Percentiles rank a stretch among this genome's conserved stretches.
These are phyloP conservation scores for Drosophila quinaria DNA, from an alignment of 2,888 invertebrate genomes.

Conservation along the genomic window DNA sequence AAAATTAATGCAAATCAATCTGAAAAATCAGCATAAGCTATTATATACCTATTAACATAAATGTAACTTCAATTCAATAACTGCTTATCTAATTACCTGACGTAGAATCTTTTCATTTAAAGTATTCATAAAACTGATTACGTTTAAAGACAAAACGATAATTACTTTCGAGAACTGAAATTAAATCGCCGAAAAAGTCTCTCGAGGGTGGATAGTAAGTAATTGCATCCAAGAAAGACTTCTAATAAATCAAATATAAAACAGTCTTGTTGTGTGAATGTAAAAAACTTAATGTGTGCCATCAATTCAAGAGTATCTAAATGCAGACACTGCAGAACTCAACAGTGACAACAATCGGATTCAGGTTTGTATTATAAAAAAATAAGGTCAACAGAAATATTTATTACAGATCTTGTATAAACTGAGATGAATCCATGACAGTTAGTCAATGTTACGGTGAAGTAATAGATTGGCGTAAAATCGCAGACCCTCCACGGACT, in stretches of 20 bases:
- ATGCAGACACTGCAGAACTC: background rate
- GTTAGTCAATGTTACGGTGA: constrained; percentile 42
- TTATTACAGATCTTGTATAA: constrained; percentile 17
- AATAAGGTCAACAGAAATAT: constrained; percentile 4
- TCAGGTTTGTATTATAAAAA: constrained; percentile 8
- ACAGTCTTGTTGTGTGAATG: constrained; percentile 63
- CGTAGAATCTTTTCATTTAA: constrained; percentile 83
- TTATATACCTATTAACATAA: constrained; percentile 71
- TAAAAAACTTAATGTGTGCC: constrained; percentile 36
- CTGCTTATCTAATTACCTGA: constrained; percentile 85
- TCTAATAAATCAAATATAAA: constrained; percentile 65
- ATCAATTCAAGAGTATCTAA: constrained; percentile 20
- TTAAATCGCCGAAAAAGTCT: constrained; percentile 52
- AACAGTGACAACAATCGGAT: no score
- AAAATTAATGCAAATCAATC: constrained; percentile 65
- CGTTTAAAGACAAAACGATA: constrained; percentile 55
- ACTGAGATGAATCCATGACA: constrained; percentile 4
- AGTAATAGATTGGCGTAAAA: constrained; percentile 97
- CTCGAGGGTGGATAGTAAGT: constrained; percentile 53
- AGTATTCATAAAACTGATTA: constrained; percentile 53
- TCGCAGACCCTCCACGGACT: constrained; percentile 96
- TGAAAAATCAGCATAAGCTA: constrained; percentile 62
- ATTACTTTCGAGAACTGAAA: constrained; percentile 59
- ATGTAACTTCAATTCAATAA: constrained; percentile 80
- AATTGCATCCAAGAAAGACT: constrained; percentile 59